Conservation (phyloP, 92 coral and sea anemone genomes). For the Heliopora coerulea region DNA sequence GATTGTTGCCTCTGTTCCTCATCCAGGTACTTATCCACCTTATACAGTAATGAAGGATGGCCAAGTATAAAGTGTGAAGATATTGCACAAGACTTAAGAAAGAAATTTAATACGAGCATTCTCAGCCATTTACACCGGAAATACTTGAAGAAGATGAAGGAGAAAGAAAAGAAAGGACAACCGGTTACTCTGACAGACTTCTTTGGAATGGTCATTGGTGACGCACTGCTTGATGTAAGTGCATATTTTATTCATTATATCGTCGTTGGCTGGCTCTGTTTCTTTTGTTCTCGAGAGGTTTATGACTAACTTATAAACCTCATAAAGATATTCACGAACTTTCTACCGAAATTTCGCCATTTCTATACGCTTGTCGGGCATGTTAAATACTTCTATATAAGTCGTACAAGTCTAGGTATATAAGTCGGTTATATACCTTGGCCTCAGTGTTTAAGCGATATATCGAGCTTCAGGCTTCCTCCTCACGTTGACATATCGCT, state of each 20-base stretch:
- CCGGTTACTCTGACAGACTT: constrained; percentile 60
- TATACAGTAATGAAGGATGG: constrained; percentile 46
- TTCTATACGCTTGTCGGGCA: no score
- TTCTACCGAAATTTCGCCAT: no score
- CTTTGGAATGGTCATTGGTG: constrained; percentile 60
- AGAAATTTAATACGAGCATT: constrained; percentile 7
- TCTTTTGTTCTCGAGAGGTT: no score
- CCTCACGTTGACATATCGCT: no score
- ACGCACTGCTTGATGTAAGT: constrained; percentile 53
- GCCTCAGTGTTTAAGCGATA: no score
- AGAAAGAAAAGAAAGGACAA: constrained; percentile 50
- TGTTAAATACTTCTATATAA: no score
- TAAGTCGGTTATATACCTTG: no score
- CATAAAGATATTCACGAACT: no score
- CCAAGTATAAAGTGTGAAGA: constrained; percentile 18
- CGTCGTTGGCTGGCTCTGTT: no score
- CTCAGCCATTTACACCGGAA: constrained; percentile 13
- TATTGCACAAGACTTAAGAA: constrained; percentile 11
- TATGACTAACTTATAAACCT: no score
- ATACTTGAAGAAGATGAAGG: constrained; percentile 5
- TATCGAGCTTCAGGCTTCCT: no score
- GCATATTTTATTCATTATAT: background rate
- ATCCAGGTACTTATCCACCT: constrained; percentile 53
- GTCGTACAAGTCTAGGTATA: no score
- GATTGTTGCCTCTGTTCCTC: background rate